Base-by-base conservation (phyloP, 2,797 vertebrate species). In the Atherinosoma microstoma region DNA sequence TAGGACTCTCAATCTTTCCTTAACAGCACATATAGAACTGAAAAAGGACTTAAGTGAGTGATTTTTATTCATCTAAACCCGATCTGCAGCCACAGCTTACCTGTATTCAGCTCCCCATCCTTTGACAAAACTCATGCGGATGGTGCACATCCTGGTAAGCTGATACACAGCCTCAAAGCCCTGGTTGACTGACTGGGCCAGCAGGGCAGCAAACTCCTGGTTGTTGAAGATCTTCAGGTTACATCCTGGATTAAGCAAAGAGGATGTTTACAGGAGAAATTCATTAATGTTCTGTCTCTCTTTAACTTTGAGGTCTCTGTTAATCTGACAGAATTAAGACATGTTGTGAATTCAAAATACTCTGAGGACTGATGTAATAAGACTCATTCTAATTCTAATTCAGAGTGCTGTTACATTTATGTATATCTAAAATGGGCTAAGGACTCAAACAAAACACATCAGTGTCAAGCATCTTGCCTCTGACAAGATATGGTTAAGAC, bases 201-300 rank as follows among this genome's bases (percentile, higher is more conserved):
- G 89, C 63, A 99, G 94, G 3, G 97, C 98, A 0, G 98, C 98
- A 0, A 99, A 99, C 87, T 99, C 98, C 93, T 99, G 98, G 94
- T 99, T 99, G 93, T 99, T 99, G 82, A 99, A 99, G 51, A 99
- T 99, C 96, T 99, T 99, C 92, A 99, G 89, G 93, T 99, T 99
- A 76, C 98, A 99, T 2, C 98, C 98, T 99, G 91, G 35, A 64
- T 13, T 64, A 18, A 69, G 69, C 27, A 51, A 47, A 32, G 29
- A 18, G 18, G 6, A 22, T 3, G 20, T 45, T 62, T 20, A 16
- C 6, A 18, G n/a, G 3, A 51, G 22, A 51, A 49, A 35, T 34
- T 3, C 22, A n/a, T 29, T 16, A 27, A 56, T 30, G 27, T 27
- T 42, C 20, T 63, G 35, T 62, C 20, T 70, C 47, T 1, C 10